A percentile compares a stretch with the other conserved stretches of the same genome.
These are phyloP conservation scores for Falco cherrug DNA, from an alignment of 2,797 vertebrate genomes.

Conservation along the genomic window DNA sequence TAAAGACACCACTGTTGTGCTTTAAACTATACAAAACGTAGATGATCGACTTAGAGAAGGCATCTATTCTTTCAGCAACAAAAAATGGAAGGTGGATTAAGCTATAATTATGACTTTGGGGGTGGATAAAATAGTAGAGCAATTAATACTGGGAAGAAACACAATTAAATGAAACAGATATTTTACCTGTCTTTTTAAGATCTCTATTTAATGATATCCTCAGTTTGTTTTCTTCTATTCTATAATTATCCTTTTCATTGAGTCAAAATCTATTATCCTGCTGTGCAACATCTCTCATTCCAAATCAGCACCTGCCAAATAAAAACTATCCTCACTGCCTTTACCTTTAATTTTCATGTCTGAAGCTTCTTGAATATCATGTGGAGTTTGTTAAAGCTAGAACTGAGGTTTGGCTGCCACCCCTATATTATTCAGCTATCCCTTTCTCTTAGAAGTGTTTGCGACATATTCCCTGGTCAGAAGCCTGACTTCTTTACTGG, in stretches of 20 bases:
- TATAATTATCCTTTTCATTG: slow-evolving; percentile 49
- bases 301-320: slow-evolving; percentile 33
- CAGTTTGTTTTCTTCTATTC: slow-evolving; percentile 1
- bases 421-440: background rate
- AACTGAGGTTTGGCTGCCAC: background rate
- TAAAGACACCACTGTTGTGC: background rate
- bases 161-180: slow-evolving; percentile 5
- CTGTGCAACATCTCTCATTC: background rate
- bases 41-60: background rate
- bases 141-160: slow-evolving; percentile 6
- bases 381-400: background rate
- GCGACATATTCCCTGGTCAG: background rate
- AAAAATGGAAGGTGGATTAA: background rate
- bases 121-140: background rate
- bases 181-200: slow-evolving; percentile 28
- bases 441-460: background rate
- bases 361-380: background rate
- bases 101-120: background rate
- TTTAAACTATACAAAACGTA: background rate
- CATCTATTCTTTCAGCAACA: background rate
- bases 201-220: background rate
- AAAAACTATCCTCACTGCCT: background rate
- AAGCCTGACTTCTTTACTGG: background rate
- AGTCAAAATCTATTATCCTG: slow-evolving; percentile 21
- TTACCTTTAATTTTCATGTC: slow-evolving; percentile 32